Percentiles rank a stretch among this genome's conserved stretches.
Evolutionary conservation across 2,888 invertebrate genomes (phyloP).

Genomic region (Drosophila robusta): DNA sequence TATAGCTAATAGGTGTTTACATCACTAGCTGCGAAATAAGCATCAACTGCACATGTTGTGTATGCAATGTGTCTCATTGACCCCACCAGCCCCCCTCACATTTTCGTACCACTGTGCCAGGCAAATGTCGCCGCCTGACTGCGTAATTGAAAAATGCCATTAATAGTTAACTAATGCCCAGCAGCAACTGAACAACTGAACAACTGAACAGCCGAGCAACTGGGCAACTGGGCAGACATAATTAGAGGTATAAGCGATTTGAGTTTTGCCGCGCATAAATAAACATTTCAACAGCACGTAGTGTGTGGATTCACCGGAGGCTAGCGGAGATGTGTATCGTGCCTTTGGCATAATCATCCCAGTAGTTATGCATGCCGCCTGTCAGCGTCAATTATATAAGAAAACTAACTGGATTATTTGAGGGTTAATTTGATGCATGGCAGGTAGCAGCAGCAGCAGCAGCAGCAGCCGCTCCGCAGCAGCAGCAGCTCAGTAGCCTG

Average conservation of each 20-base stretch:
- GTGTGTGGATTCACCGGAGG: not conserved
- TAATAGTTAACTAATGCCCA: slow-evolving; percentile 60
- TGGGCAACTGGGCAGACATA: slow-evolving; percentile 50
- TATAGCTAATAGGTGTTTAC: not conserved
- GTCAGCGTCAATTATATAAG: slow-evolving; percentile 76
- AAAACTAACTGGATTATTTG: slow-evolving; percentile 73
- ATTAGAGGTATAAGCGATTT: slow-evolving; percentile 54
- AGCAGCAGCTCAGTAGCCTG: slow-evolving; percentile 37
- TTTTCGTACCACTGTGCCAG: slow-evolving; percentile 42
- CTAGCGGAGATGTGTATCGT: slow-evolving; percentile 29
- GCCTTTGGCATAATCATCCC: slow-evolving; percentile 44
- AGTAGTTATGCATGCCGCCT: slow-evolving; percentile 53
- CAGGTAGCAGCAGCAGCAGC: slow-evolving; percentile 19
- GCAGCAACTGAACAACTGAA: slow-evolving; percentile 13
- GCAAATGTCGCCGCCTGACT: slow-evolving; percentile 70
- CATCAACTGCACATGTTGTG: not conserved
- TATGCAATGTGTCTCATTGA: not conserved
- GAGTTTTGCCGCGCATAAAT: slow-evolving; percentile 54
- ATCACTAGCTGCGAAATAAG: not conserved
- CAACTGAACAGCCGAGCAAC: slow-evolving; percentile 19
- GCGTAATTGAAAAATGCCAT: slow-evolving; percentile 79
- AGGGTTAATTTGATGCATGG: slow-evolving; percentile 74
- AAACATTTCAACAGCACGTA: slow-evolving; percentile 49
- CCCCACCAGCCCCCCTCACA: not conserved
- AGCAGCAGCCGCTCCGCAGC: not conserved